Conservation (phyloP, 1,140 invertebrate species). For the fruit fly (Drosophila melanogaster) region Release_6_plus_ISO1_MT NT_037436.4:7789001-7789500, state of each 20-base stretch:
- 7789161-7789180: conserved; percentile 1
- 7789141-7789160: conserved; percentile 20
- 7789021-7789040: conserved; percentile 9
- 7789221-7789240: conserved; percentile 7
- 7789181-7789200: conserved; percentile 15
- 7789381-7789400: conserved; percentile 42
- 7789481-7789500: conserved; percentile 46
- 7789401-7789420: conserved; percentile 24
- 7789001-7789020: neutral
- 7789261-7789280: conserved; percentile 28
- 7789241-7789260: conserved; percentile 18
- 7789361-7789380: conserved; percentile 41
- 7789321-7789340: conserved; percentile 11
- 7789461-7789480: conserved; percentile 28
- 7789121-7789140: conserved; percentile 17
- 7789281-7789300: conserved; percentile 14
- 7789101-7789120: conserved; percentile 37
- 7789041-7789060: conserved; percentile 3
- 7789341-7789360: conserved; percentile 36
- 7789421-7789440: conserved; percentile 40
- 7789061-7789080: conserved; percentile 6
- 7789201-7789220: neutral
- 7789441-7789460: conserved; percentile 44
- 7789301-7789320: conserved; percentile 12
- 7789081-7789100: conserved; percentile 22